Evolutionary conservation across 1,140 invertebrate genomes (phyloP), one percentile per base, ranked within the genome.

Genomic region (Pseudomyrmex concolor): DNA sequence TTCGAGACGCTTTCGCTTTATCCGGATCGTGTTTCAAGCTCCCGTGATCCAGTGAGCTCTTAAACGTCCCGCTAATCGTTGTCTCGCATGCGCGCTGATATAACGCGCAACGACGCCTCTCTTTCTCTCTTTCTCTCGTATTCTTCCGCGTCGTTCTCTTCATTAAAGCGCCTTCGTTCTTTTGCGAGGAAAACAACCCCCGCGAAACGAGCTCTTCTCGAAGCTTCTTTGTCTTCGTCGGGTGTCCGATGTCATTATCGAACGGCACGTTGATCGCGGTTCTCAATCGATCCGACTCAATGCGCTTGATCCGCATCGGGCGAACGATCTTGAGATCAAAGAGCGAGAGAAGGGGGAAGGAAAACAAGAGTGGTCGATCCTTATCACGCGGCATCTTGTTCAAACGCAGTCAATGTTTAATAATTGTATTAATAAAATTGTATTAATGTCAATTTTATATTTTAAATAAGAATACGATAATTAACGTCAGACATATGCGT

Each of bases 61-160:
- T 74, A 83, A 85, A 89, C 83, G 68, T 68, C 63, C 55, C 60
- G 78, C 82, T 89, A 90, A 91, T 91, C 84, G 83, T 83, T 87
- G 66, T 72, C 86, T 91, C 84, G 90, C 90, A 89, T 89, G 89
- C 80, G 77, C 85, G 54, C 9, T 76, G 67, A 88, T 83, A 54
- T 60, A 59, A 15, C 45, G 63, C 22, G 59, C 72, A 55, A 88
- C 77, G 84, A 88, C 51, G 86, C 72, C 62, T 88, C 67, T 70
- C 73, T 87, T 70, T 71, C 62, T 88, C 67, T 70, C 73, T 84
- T 84, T 70, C 64, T 25, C 55, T n/a, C 43, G 15, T 57, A 72
- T 72, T 71, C 51, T 3, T 17, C 50, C 22, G n/a, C 81, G 71
- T 84, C 59, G 54, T 76, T 68, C 62, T 43, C 13, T 77, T 55